Percentiles rank a stretch among this genome's conserved stretches.
Evolutionary conservation across 2,113 vertebrate genomes (phyloP).

Genomic region (Thermophis baileyi): DNA sequence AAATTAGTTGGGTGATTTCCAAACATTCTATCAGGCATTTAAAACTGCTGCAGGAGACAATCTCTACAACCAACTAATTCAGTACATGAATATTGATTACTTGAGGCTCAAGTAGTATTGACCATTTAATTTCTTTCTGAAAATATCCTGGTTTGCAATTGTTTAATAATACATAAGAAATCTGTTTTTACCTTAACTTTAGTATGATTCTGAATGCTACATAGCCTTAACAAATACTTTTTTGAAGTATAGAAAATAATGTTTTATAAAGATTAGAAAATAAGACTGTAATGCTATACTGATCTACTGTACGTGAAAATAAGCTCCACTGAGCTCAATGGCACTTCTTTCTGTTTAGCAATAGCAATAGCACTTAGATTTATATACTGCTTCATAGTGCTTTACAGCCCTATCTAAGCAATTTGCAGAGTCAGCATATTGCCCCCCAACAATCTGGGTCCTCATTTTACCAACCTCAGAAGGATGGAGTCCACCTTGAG

Average conservation of each 20-base stretch:
- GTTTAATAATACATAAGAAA: slow-evolving; percentile 10
- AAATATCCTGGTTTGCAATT: slow-evolving; percentile 12
- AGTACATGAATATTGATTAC: slow-evolving; percentile 16
- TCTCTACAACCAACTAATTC: slow-evolving; percentile 27
- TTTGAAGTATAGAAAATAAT: not conserved
- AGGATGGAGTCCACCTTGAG: too few relatives aligned
- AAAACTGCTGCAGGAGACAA: slow-evolving; percentile 19
- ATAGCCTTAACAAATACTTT: not conserved
- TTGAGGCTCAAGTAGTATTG: not conserved
- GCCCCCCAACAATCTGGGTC: too few relatives aligned
- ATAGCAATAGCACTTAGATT: too few relatives aligned
- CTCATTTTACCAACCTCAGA: too few relatives aligned
- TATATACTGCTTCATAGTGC: too few relatives aligned
- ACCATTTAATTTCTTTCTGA: slow-evolving; percentile 36
- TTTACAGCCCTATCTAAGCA: too few relatives aligned
- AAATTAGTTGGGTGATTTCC: slow-evolving; percentile 45
- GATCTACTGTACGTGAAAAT: not conserved
- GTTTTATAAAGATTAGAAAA: not conserved
- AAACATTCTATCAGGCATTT: slow-evolving; percentile 37
- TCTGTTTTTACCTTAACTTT: not conserved
- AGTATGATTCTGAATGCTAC: not conserved
- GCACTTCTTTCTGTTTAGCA: not conserved
- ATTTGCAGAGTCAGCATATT: too few relatives aligned
- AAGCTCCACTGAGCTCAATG: not conserved
- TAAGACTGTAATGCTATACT: not conserved